phyloP scores from a whole-genome alignment of 2,113 vertebrate genomes.

The Phocoena phocoena region DNA sequence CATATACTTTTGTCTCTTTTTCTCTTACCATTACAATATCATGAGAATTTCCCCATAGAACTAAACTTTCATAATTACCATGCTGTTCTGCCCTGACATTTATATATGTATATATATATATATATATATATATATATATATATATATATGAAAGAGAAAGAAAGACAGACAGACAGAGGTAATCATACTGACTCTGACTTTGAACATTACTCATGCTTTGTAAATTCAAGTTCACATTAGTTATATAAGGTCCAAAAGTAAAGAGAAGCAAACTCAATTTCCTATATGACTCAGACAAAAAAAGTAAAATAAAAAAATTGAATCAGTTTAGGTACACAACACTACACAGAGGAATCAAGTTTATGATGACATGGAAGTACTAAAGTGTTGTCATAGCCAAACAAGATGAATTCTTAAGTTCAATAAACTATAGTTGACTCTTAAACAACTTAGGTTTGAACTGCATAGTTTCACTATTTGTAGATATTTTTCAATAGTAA shows the following conservation, averaged over 20 bases:
- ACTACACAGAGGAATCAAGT: neutral
- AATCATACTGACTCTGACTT: neutral
- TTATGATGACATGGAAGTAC: neutral
- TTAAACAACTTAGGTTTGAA: neutral
- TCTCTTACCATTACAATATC: neutral
- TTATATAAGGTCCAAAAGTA: neutral
- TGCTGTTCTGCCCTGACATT: neutral
- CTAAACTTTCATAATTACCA: neutral
- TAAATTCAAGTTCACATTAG: neutral
- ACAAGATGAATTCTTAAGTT: neutral
- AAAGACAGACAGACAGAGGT: neutral
- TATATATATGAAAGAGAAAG: neutral
- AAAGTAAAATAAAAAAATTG: neutral
- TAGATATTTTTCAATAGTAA: neutral
- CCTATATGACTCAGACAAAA: neutral
- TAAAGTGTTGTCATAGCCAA: neutral
- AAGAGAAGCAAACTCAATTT: neutral
- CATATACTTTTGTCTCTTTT: neutral
- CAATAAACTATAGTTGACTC: neutral
- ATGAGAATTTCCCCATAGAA: neutral
- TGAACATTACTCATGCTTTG: neutral
- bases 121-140: no score
- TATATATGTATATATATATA: neutral
- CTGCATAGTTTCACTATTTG: neutral
- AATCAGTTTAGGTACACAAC: neutral